Conservation (phyloP, 2,797 vertebrate genomes). For the Molothrus ater region DNA sequence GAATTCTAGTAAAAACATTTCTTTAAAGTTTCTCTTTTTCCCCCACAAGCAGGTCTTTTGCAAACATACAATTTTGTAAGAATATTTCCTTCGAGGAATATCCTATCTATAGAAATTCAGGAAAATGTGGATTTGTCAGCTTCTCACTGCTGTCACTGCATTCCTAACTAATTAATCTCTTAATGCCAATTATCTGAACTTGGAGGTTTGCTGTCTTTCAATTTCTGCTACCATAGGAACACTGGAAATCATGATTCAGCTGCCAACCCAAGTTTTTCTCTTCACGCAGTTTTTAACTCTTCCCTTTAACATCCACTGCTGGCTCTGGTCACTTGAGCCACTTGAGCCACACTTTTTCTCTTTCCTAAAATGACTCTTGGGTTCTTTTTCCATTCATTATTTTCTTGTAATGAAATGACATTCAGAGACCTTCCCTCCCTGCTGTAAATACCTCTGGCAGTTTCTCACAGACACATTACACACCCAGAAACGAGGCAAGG, state of each 20-base stretch:
- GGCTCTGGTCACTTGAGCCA: neutral
- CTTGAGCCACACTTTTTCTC: neutral
- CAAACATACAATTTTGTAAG: neutral
- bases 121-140: neutral
- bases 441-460: neutral
- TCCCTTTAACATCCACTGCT: neutral
- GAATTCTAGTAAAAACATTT: neutral
- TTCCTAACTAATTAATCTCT: neutral
- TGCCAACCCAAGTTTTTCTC: neutral
- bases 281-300: neutral
- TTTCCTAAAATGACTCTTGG: neutral
- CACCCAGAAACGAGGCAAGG: neutral
- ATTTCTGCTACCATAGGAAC: neutral
- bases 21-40: rapidly evolving
- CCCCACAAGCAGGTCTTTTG: rapidly evolving
- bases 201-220: neutral
- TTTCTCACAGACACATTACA: neutral
- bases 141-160: neutral
- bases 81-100: neutral
- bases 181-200: neutral
- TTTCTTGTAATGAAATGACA: neutral
- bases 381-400: neutral
- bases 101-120: neutral
- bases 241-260: neutral
- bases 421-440: neutral